Evolutionary conservation across 2,888 invertebrate genomes (phyloP), one percentile per base, ranked within the genome.

Genomic region (Epistrophella euchroma): DNA sequence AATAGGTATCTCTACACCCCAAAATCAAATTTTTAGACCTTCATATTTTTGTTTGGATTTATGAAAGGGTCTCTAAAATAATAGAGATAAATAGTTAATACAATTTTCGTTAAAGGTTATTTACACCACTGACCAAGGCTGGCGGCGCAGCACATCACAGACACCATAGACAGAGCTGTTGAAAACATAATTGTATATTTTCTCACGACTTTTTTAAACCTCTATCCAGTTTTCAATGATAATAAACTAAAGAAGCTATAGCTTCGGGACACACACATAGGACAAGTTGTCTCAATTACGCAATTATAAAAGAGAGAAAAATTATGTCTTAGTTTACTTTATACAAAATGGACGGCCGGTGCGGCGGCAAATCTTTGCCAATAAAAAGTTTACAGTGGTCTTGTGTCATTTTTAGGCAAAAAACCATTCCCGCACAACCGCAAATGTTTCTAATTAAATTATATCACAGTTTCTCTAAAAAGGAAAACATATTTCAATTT

Each of bases 401-500:
- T 64, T 64, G 64, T 47, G 17, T 28, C 43, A 45, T 66, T 28
- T 35, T 66, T 15, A 7, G 0, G 2, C 32, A 9, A 15, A 32
- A 13, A 64, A 47, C 32, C 11, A 0, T 6, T 47, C 66, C 19
- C 52, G 7, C 58, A 45, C 32, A 7, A 28, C 6, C 25, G 62
- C 62, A 64, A 15, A 64, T 64, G 64, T 45, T 66, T 66, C 15
- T 47, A 47, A 66, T 66, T 66, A 66, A 66, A 32, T 66, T 66
- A 47, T 66, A 66, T 66, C 47, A 66, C 47, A 47, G 32, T 66
- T 66, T 66, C 32, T 66, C 32, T 47, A 47, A 66, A 66, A 22
- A 45, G 9, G 22, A 15, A 22, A 22, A 28, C 32, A 32, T 37
- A 35, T 58, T 58, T 58, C 17, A 5, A 58, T 13, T 37, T 19